Evolutionary conservation across 2,797 vertebrate species (phyloP), one percentile per base, ranked within the genome.

Genomic region (Cyprinodon diabolis): DNA sequence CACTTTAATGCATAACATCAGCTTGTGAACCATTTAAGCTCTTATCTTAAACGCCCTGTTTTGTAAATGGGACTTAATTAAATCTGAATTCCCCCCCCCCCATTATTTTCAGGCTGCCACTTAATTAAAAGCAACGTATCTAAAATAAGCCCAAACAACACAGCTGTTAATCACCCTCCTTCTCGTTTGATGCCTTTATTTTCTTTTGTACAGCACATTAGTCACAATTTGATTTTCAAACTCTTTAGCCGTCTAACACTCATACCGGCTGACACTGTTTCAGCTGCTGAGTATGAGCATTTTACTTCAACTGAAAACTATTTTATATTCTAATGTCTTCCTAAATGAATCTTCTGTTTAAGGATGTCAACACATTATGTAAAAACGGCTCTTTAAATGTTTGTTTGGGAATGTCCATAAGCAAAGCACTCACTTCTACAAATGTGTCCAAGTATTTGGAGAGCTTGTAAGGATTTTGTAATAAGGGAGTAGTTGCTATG

Each of bases 401-500:
- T 13, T 21, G 23, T 66, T 51, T 65, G 17, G 30, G 12, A 56
- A 54, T 58, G 30, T n/a, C 60, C 6, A 71, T 6, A 54, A 52
- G 19, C 10, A 23, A 40, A n/a, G 30, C n/a, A 14, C 30, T 66
- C 7, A 0, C 25, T 15, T 65, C 48, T 47, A 35, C 40, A 56
- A n/a, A 21, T 58, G 48, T 51, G 12, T 66, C 25, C n/a, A 47
- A 23, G 40, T 52, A 21, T 62, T 58, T 47, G 15, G 52, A 47
- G 52, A 52, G 17, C 66, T 52, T 51, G 14, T 48, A 43, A 9
- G 52, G 52, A 43, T 45, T 9, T 63, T 0, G 0, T 43, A 17
- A 52, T 55, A 19, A 58, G 75, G 63, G 23, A 12, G 65, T 58
- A 49, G 75, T 77, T 77, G 49, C 67, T 68, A 51, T 77, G 71